These are phyloP conservation scores for Papilio glaucus DNA, from an alignment of 1,140 invertebrate genomes.

Conservation along the genomic window DNA sequence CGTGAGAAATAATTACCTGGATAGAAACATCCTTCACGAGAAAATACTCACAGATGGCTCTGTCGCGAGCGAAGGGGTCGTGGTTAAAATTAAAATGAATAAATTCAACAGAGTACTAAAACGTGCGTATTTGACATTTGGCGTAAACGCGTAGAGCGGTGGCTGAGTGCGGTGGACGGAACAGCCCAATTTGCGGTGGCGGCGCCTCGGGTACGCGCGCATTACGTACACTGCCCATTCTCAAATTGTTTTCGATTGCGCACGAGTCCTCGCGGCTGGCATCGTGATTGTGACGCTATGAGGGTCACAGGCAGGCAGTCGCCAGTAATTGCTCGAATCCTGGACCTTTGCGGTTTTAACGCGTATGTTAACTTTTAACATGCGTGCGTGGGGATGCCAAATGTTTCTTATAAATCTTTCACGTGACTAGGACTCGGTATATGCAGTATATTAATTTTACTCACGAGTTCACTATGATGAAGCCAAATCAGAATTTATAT, in stretches of 20 bases:
- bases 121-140: slow-evolving; percentile 37
- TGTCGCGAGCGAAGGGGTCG: not conserved
- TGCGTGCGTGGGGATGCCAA: slow-evolving; percentile 58
- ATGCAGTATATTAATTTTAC: no score
- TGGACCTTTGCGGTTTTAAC: slow-evolving; percentile 22
- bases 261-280: not conserved
- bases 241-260: slow-evolving; percentile 37
- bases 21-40: not conserved
- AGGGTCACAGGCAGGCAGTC: not conserved
- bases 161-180: slow-evolving; percentile 13
- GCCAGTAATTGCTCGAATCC: slow-evolving; percentile 2
- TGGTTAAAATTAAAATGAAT: slow-evolving; percentile 10
- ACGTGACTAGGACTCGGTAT: no score
- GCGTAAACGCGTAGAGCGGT: slow-evolving; percentile 17
- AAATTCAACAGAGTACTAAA: not conserved
- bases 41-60: not conserved
- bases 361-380: slow-evolving; percentile 3
- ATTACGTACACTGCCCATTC: slow-evolving; percentile 17
- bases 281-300: not conserved
- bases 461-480: not conserved
- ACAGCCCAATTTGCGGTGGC: slow-evolving; percentile 23
- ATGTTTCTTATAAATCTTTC: slow-evolving; percentile 43
- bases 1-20: not conserved
- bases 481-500: not conserved
- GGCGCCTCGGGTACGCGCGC: slow-evolving; percentile 3